A percentile compares a stretch with the other conserved stretches of the same genome.
These are phyloP conservation scores for Phenganax marumi DNA, from an alignment of 92 coral and sea anemone species.

Conservation along the genomic window DNA sequence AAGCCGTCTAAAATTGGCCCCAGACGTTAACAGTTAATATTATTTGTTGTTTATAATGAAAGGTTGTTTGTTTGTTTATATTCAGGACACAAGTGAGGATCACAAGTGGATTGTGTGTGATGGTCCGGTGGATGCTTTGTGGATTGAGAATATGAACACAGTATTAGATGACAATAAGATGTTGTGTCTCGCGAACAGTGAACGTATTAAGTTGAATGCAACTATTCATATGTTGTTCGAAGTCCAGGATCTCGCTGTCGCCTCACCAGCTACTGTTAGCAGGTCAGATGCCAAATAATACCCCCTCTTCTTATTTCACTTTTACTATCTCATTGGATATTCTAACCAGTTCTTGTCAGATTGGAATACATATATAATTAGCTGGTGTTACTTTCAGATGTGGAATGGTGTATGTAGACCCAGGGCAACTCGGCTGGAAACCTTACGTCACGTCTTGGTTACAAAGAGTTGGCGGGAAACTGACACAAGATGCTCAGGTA, in stretches of 20 bases:
- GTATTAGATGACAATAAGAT: slow-evolving; percentile 95
- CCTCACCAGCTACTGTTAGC: slow-evolving; percentile 99
- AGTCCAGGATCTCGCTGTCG: slow-evolving; percentile 99
- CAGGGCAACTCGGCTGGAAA: slow-evolving; percentile 91
- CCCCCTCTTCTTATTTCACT: not conserved
- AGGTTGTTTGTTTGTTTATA: not conserved
- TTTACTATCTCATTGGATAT: no score
- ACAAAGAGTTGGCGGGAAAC: slow-evolving; percentile 67
- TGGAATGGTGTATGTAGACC: slow-evolving; percentile 99
- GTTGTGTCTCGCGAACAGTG: slow-evolving; percentile 97
- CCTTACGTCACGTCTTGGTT: slow-evolving; percentile 94
- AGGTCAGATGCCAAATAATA: slow-evolving; percentile 45
- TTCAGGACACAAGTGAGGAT: slow-evolving; percentile 85
- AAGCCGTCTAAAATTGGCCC: no score
- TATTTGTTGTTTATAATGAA: not conserved
- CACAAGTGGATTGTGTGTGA: slow-evolving; percentile 99
- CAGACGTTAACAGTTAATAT: no score
- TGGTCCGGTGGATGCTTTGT: slow-evolving; percentile 94
- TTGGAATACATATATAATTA: no score
- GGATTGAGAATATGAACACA: slow-evolving; percentile 99
- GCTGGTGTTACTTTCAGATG: slow-evolving; percentile 53
- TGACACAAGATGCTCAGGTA: slow-evolving; percentile 92
- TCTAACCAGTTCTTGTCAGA: no score
- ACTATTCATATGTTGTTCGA: slow-evolving; percentile 99
- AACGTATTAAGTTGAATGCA: slow-evolving; percentile 92